Conservation (phyloP, 1,140 invertebrate species). For the Octopus bimaculoides region DNA sequence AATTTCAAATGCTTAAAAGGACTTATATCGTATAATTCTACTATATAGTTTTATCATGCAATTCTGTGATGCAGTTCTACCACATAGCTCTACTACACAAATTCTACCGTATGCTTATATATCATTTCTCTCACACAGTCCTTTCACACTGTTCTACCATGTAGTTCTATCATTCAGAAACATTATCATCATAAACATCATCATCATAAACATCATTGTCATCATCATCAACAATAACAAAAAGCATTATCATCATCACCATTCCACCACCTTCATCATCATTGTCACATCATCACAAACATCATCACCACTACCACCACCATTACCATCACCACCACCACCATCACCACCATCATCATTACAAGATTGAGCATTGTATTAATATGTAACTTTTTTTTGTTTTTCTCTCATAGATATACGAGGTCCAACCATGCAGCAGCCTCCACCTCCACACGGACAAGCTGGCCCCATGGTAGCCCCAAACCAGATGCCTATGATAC, state of each 20-base stretch:
- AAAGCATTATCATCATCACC: background rate
- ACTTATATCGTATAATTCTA: background rate
- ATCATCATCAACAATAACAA: background rate
- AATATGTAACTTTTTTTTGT: background rate
- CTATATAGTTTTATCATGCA: background rate
- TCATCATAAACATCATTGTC: background rate
- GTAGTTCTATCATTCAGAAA: too few species aligned
- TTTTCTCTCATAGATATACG: background rate
- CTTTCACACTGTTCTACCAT: too few species aligned
- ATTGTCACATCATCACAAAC: background rate
- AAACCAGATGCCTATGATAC: constrained; percentile 2
- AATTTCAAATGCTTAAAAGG: background rate
- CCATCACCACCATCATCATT: background rate
- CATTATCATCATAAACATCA: too few species aligned
- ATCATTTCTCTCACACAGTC: too few species aligned
- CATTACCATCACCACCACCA: background rate
- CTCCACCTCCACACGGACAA: constrained; percentile 4
- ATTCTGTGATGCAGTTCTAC: too few species aligned
- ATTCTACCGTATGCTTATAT: too few species aligned
- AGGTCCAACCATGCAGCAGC: constrained; percentile 2
- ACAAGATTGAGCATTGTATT: background rate
- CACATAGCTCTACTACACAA: too few species aligned
- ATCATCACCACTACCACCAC: background rate
- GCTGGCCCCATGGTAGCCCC: background rate
- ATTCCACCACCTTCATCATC: background rate